A percentile compares a stretch with the other conserved stretches of the same genome.
These are phyloP conservation scores for Macrotrachela quadricornifera DNA, from an alignment of 1,140 invertebrate species.

Conservation along the genomic window DNA sequence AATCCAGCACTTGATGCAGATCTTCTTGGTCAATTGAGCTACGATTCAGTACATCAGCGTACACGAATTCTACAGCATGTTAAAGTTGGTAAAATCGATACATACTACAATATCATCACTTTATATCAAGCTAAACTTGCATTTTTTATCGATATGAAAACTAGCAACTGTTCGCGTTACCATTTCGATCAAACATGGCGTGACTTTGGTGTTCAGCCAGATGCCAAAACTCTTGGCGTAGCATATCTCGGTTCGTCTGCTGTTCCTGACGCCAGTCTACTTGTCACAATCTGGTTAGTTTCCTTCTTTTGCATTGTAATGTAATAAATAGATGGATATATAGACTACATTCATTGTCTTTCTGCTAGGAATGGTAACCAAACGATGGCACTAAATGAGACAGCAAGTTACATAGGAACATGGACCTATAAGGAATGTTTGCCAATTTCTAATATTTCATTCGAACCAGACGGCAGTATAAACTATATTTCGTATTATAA, in stretches of 20 bases:
- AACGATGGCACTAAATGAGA: background rate
- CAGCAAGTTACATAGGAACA: constrained; percentile 1
- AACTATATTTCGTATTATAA: constrained; percentile 16
- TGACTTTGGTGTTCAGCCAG: constrained; percentile 14
- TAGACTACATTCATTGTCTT: no score
- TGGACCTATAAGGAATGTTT: constrained; percentile 15
- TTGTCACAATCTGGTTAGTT: background rate
- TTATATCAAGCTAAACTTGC: no score
- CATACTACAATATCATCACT: constrained; percentile 18
- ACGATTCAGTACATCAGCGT: constrained; percentile 14
- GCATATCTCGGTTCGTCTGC: constrained; percentile 16
- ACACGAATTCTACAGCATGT: constrained; percentile 14
- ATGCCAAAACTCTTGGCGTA: constrained; percentile 14
- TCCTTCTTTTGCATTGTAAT: background rate
- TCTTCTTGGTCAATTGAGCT: constrained; percentile 9
- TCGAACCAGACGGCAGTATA: no score
- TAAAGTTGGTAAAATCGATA: constrained; percentile 9
- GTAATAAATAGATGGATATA: no score
- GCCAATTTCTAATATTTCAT: constrained; percentile 9
- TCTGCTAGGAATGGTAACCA: background rate
- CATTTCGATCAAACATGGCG: constrained; percentile 13
- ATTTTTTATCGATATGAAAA: no score
- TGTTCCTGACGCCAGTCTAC: constrained; percentile 9
- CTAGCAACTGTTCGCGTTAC: no score
- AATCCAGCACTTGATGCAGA: constrained; percentile 6